Evolutionary conservation across 2,888 invertebrate genomes (phyloP), one percentile per base, ranked within the genome.

Genomic region (Papilio demoleus): DNA sequence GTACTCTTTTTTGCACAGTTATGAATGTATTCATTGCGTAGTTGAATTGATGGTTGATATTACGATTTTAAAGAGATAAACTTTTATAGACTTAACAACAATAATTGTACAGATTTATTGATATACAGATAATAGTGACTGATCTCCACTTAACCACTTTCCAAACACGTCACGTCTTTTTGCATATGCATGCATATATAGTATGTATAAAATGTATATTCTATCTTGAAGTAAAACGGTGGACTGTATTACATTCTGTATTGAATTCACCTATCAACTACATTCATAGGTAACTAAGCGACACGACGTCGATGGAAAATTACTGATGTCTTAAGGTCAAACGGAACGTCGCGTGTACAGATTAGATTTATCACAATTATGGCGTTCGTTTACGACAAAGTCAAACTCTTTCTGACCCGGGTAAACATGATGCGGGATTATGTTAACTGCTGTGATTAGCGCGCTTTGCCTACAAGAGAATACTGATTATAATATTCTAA

Each of bases 361-460:
- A 82, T 82, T 80, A 81, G 66, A 75, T 78, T 80, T 79, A 83
- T 83, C 79, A 50, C 72, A 67, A 75, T 72, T 75, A 78, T 77
- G 73, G 71, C 74, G 66, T 75, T 75, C 73, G 74, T 71, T 73
- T 74, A 53, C 34, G 67, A 14, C 12, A 62, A 62, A 62, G 62
- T 56, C 40, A 53, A 66, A 45, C 60, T 59, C 66, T 60, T 45
- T 65, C 34, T 60, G 36, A 66, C 45, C 45, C 42, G 14, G 27
- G 34, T 59, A 65, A 31, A 22, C 27, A 50, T 12, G 65, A n/a
- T 65, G 40, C 40, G 11, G 24, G 40, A 1, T 58, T 58, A 42
- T 27, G 19, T 17, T 40, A 40, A 56, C 58, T 8, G 11, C 11
- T 17, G 34, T 9, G n/a, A 58, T 58, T 58, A 36, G 34, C 17